Base-by-base conservation (phyloP, 2,113 vertebrate species). In the Meriones unguiculatus region DNA sequence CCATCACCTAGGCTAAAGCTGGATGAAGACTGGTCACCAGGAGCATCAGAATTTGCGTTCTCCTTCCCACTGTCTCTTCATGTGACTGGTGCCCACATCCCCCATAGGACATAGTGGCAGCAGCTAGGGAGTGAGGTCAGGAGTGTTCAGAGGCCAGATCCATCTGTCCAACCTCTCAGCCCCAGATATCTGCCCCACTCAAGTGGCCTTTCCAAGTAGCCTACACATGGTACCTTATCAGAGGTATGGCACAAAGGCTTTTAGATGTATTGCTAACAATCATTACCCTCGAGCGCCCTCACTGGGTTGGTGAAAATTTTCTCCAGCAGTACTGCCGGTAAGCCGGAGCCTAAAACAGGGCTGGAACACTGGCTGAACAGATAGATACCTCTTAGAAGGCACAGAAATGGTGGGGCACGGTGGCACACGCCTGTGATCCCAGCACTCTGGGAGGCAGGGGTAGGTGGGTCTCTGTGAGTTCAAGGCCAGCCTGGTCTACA, bases 41-140 rank as follows among this genome's bases (percentile, higher is more conserved):
- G 50, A 52, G 38, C 30, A 85, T 13, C 46, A 0, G 0, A 9
- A 88, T 65, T 41, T n/a, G 18, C 64, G 32, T n/a, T 24, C 24
- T 52, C 17, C 17, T 69, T 52, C 50, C 52, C n/a, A 5, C 54
- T 15, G 7, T 69, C 17, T 46, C 30, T 64, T 28, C 38, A 18
- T 67, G 41, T 9, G 64, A 35, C 35, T 67, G 54, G 70, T 32
- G n/a, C n/a, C 67, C 35, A 46, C 86, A 7, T 9, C 32, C 18
- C 67, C 52, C n/a, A 25, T 2, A n/a, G 69, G 86, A 54, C 50
- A 13, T 57, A 35, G 7, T 15, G 86, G 69, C 86, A 38, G 50
- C 46, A 35, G 84, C 11, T 70, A 54, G n/a, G 2, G 35, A 57
- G 64, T 1, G 4, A 54, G 24, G 69, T 75, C 14, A 18, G 52